Conservation (phyloP, 2,888 invertebrate genomes). For the Ecdyonurus torrentis region DNA sequence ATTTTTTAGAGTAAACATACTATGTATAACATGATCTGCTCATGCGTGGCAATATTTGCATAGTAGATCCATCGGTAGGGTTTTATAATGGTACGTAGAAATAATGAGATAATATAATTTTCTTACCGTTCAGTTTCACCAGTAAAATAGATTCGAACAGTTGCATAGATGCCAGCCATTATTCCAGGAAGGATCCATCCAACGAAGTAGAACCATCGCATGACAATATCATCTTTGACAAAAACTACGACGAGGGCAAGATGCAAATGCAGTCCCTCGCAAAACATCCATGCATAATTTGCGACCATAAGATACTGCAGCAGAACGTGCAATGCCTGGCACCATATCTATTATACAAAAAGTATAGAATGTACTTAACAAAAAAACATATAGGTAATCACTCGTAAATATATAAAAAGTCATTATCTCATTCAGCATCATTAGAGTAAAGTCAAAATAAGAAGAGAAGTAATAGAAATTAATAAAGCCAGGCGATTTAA, state of each 20-base stretch:
- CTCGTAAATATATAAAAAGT: no score
- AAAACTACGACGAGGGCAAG: slow-evolving; percentile 61
- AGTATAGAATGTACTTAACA: background rate
- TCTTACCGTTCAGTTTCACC: slow-evolving; percentile 40
- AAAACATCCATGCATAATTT: slow-evolving; percentile 76
- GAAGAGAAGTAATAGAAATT: no score
- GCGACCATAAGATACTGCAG: slow-evolving; percentile 57
- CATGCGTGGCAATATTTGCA: no score
- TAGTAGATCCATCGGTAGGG: no score
- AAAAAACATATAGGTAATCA: no score
- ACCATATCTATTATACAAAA: slow-evolving; percentile 39
- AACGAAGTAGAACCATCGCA: slow-evolving; percentile 45
- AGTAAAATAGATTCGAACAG: slow-evolving; percentile 26
- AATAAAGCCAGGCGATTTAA: no score
- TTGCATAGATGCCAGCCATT: slow-evolving; percentile 28
- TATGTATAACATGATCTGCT: no score
- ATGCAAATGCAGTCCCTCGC: slow-evolving; percentile 59
- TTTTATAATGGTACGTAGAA: no score
- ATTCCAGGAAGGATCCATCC: slow-evolving; percentile 49
- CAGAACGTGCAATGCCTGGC: slow-evolving; percentile 46
- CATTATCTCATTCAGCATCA: no score
- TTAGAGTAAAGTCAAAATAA: no score
- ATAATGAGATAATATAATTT: background rate
- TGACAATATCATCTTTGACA: slow-evolving; percentile 49
- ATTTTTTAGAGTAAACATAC: no score